A percentile compares a stretch with the other conserved stretches of the same genome.
Conservation (phyloP, 2,113 vertebrate genomes). For the Syngnathus typhle region DNA sequence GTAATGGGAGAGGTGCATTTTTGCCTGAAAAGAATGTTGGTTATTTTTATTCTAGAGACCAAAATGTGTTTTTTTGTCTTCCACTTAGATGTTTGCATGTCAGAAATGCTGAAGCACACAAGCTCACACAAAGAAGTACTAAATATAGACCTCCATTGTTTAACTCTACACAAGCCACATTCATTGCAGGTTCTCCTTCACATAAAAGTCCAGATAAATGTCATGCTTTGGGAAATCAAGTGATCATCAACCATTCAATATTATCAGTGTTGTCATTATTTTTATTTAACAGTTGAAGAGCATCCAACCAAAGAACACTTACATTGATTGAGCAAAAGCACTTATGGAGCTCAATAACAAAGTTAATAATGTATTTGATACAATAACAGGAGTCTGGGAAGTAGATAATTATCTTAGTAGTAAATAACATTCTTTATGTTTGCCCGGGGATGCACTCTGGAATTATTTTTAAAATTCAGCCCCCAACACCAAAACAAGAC, state of each 20-base stretch:
- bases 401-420: no score
- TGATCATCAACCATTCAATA: background rate
- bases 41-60: background rate
- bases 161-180: background rate
- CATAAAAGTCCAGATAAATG: background rate
- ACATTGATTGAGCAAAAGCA: background rate
- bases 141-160: background rate
- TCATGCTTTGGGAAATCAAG: background rate
- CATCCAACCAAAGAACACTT: background rate
- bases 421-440: background rate
- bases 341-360: background rate
- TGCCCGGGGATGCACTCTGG: background rate
- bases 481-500: background rate
- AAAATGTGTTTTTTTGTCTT: background rate
- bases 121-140: background rate
- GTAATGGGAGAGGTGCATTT: background rate
- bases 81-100: background rate
- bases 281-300: background rate
- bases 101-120: background rate
- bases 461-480: background rate
- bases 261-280: background rate
- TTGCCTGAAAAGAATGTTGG: background rate
- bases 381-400: background rate
- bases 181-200: background rate
- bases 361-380: background rate